These are phyloP conservation scores for Phenacoccus solenopsis DNA, from an alignment of 1,140 invertebrate species.

Conservation along the genomic window DNA sequence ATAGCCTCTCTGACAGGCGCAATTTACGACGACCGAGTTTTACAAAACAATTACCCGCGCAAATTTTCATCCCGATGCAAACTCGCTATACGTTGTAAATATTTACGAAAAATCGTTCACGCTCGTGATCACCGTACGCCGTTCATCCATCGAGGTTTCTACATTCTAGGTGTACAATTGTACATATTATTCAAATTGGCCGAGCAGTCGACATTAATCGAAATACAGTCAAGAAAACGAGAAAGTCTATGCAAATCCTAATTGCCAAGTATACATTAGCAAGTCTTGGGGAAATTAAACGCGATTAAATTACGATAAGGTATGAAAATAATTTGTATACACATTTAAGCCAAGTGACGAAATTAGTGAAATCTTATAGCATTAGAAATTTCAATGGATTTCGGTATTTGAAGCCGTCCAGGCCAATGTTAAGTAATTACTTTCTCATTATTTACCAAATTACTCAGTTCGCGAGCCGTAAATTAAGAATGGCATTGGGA, in stretches of 20 bases:
- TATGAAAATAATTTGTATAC: neutral
- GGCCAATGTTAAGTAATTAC: too few relatives aligned
- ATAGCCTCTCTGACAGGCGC: too few relatives aligned
- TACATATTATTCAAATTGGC: neutral
- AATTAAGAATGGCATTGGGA: too few relatives aligned
- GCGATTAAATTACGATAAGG: neutral
- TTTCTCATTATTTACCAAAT: too few relatives aligned
- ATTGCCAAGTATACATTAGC: neutral
- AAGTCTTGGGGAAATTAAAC: slow-evolving; percentile 2
- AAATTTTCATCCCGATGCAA: neutral
- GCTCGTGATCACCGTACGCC: neutral
- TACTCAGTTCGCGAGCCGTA: too few relatives aligned
- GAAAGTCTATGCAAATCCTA: neutral
- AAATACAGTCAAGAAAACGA: neutral
- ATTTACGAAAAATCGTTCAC: neutral
- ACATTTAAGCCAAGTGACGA: neutral
- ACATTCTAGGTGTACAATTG: too few relatives aligned
- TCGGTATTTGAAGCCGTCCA: too few relatives aligned
- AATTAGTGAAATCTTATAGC: too few relatives aligned
- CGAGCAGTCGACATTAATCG: neutral
- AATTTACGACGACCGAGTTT: too few relatives aligned
- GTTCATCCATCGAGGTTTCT: neutral
- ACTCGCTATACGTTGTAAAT: neutral
- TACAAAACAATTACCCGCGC: neutral
- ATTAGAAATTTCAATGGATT: too few relatives aligned